Evolutionary conservation across 2,797 vertebrate species (phyloP).

Genomic region (Hydrocynus forskahlii): DNA sequence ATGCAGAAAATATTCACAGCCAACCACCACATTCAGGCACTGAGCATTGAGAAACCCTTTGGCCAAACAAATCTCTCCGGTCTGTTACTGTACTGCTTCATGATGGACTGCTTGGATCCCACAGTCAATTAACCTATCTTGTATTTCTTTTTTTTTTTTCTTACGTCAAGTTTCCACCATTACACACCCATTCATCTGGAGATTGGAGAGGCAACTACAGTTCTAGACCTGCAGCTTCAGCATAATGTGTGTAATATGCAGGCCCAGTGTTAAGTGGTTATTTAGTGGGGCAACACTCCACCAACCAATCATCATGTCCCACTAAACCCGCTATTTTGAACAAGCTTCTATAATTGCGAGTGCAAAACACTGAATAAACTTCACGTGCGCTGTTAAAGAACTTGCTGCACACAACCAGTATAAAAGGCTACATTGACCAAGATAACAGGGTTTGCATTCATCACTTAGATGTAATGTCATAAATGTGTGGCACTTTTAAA

Average conservation of each 20-base stretch:
- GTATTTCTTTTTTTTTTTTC: slow-evolving; percentile 1
- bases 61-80: slow-evolving; percentile 43
- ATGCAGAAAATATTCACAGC: slow-evolving; percentile 62
- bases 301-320: too few relatives aligned
- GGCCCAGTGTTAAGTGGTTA: too few relatives aligned
- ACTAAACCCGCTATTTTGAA: too few relatives aligned
- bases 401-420: too few relatives aligned
- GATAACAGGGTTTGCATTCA: too few relatives aligned
- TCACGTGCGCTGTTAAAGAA: too few relatives aligned
- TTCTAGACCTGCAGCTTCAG: neutral
- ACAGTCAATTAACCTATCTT: slow-evolving; percentile 51
- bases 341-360: too few relatives aligned
- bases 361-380: too few relatives aligned
- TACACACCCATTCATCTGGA: neutral
- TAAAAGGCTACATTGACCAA: too few relatives aligned
- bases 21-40: slow-evolving; percentile 14
- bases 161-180: slow-evolving; percentile 47
- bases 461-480: too few relatives aligned
- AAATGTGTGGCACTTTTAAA: too few relatives aligned
- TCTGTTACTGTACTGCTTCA: slow-evolving; percentile 46
- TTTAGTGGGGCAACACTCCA: too few relatives aligned
- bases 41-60: slow-evolving; percentile 46
- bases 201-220: neutral
- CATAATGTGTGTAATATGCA: neutral
- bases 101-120: slow-evolving; percentile 62